phyloP scores from a whole-genome alignment of 1,140 invertebrate species.

The Brachionus sp. region DNA sequence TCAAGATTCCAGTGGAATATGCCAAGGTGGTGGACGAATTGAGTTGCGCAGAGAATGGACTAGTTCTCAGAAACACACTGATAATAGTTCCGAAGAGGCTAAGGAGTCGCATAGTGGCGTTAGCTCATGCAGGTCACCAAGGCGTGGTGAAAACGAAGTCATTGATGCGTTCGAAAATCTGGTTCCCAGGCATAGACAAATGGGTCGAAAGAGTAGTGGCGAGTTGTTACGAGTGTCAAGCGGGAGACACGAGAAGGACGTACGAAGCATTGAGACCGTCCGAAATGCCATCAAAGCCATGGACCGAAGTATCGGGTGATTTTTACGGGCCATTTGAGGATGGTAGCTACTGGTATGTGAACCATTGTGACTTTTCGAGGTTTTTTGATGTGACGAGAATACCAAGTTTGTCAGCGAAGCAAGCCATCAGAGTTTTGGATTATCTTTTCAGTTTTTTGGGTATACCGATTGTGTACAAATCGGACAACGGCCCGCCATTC shows the following conservation, averaged over 20 bases:
- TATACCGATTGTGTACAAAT: not conserved
- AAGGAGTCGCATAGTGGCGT: not conserved
- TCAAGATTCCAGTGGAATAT: not conserved
- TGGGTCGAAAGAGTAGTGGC: conserved; percentile 49
- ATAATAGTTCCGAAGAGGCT: not conserved
- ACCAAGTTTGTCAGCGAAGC: not conserved
- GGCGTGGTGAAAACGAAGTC: conserved; percentile 51
- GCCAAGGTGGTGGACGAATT: not conserved
- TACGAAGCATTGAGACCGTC: not conserved
- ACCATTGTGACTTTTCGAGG: not conserved
- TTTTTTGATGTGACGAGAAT: not conserved
- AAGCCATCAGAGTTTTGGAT: not conserved
- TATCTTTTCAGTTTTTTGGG: not conserved
- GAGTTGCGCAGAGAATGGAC: not conserved
- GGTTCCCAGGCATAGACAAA: conserved; percentile 53
- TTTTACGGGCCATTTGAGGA: not conserved
- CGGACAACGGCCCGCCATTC: not conserved
- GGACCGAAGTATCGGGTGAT: not conserved
- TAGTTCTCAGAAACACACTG: not conserved
- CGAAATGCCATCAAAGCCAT: not conserved
- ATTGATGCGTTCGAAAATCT: conserved; percentile 52
- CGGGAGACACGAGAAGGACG: not conserved
- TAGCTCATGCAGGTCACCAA: conserved; percentile 51
- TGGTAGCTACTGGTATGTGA: not conserved
- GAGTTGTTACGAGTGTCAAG: not conserved